A percentile compares a stretch with the other conserved stretches of the same genome.
These are phyloP conservation scores for Meda fulgida DNA, from an alignment of 2,797 vertebrate species.

Conservation along the genomic window DNA sequence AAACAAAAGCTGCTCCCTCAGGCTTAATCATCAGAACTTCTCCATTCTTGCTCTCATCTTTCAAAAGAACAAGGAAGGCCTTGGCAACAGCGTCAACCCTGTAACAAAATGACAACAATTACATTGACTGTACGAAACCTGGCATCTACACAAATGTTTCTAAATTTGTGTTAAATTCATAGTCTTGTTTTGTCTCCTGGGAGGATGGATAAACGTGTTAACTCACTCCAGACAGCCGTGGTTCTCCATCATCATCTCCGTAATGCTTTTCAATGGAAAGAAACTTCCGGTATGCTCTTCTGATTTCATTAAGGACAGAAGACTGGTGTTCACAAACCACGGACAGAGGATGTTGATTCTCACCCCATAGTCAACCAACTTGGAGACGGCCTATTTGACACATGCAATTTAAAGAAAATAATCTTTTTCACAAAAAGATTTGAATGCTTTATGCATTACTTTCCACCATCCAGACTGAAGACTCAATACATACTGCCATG, in stretches of 20 bases:
- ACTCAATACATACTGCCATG: conserved; percentile 69
- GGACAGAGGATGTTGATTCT: conserved; percentile 77
- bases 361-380: conserved; percentile 63
- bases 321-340: conserved; percentile 67
- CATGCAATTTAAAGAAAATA: background rate
- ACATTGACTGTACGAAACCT: background rate
- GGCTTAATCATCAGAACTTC: conserved; percentile 60
- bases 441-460: background rate
- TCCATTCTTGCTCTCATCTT: conserved; percentile 75
- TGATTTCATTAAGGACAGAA: conserved; percentile 45
- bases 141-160: conserved; percentile 65
- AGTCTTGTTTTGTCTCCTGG: background rate
- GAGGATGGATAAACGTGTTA: background rate
- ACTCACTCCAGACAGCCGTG: conserved; percentile 35
- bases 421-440: background rate
- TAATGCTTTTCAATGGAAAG: background rate
- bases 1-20: background rate
- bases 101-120: conserved; percentile 23
- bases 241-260: conserved; percentile 6
- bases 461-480: background rate
- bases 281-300: conserved; percentile 53
- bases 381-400: conserved; percentile 65
- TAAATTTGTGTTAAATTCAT: conserved; percentile 49
- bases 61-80: conserved; percentile 68
- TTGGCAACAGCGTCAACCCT: conserved; percentile 71